phyloP scores from a whole-genome alignment of 2,797 vertebrate species.

The Paguma larvata region DNA sequence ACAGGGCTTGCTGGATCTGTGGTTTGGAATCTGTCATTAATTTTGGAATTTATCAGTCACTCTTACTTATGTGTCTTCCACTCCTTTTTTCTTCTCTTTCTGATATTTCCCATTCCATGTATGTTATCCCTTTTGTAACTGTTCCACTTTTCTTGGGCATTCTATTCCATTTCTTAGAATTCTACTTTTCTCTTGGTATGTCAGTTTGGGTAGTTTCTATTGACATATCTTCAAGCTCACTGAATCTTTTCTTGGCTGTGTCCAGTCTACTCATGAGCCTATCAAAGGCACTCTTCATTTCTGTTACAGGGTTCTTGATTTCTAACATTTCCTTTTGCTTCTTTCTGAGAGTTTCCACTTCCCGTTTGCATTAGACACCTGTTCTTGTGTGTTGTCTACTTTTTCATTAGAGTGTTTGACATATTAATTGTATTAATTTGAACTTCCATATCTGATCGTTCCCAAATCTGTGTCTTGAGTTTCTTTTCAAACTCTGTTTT shows the following conservation, averaged over 20 bases:
- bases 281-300: not conserved
- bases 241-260: not conserved
- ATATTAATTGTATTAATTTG: not conserved
- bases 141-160: not conserved
- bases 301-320: not conserved
- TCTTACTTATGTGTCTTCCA: not conserved
- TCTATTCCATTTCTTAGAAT: not conserved
- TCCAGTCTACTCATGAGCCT: not conserved
- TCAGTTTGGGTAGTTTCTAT: not conserved
- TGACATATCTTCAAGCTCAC: not conserved
- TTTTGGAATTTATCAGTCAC: not conserved
- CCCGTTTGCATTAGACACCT: not conserved
- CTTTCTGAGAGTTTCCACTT: not conserved
- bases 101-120: not conserved
- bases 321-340: not conserved
- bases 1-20: no score
- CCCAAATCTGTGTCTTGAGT: not conserved
- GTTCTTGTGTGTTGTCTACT: not conserved
- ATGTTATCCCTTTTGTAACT: not conserved
- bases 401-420: not conserved
- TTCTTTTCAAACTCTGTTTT: not conserved
- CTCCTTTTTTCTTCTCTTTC: not conserved
- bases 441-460: not conserved
- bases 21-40: no score
- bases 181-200: not conserved